Evolutionary conservation across 2,797 vertebrate genomes (phyloP), one percentile per base, ranked within the genome.

Genomic region (Paramormyrops hopkinsi): DNA sequence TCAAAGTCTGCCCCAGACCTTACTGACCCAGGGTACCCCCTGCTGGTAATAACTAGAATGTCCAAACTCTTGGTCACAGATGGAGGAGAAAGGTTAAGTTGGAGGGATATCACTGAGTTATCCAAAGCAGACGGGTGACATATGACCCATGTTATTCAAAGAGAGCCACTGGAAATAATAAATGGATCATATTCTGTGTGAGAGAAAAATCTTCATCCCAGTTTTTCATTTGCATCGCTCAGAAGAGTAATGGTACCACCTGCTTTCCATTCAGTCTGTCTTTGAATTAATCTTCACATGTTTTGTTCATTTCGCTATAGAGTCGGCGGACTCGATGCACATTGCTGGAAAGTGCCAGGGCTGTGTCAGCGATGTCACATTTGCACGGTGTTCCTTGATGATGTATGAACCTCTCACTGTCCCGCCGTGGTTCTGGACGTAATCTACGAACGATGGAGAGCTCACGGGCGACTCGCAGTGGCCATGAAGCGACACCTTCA

Each of bases 361-460:
- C 25, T 51, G 12, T 86, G 84, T 86, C 76, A 33, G 48, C 2
- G 19, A 54, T 86, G 50, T 53, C 50, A 53, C 84, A 54, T 33
- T 2, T 19, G 48, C 29, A 76, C 5, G 19, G 44, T 88, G 73
- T 88, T 87, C 62, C 82, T 25, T 46, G 84, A 59, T 93, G 93
- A 93, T 93, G 88, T 92, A 92, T 93, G 90, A 90, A 90, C 89
- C 90, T 91, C 92, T 93, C 92, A 93, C 92, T 91, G 91, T 91
- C 91, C 90, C 90, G 90, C 92, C 92, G 90, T 91, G 89, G 91
- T 93, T 91, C 91, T 87, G 86, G 89, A 92, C 92, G 90, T 93
- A 92, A 92, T 92, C 91, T 94, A 94, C 95, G 92, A 92, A 94
- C 93, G 92, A 90, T 87, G 87, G 89, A 69, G 90, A 85, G 90